Evolutionary conservation across 2,888 invertebrate species (phyloP), one percentile per base, ranked within the genome.

Genomic region (Pyrgus malvae): DNA sequence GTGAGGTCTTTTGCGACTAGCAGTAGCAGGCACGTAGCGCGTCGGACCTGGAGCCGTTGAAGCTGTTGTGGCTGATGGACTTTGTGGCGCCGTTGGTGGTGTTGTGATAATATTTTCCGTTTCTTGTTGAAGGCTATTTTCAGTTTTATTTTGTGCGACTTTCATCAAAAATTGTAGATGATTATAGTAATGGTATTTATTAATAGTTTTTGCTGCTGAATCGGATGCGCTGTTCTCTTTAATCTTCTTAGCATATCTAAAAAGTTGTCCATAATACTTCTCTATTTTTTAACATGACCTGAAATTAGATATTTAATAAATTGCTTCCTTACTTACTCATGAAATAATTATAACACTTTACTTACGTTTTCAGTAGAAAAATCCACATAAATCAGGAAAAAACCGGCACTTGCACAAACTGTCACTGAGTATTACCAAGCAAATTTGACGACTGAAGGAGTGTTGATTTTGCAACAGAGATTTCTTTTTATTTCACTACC

Each of bases 271-370:
- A 50, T 62, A 21, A 66, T 62, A 38, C 59, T 64, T 61, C 61
- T 68, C 64, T 62, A 68, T 61, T 65, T 66, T 60, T 68, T 64
- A 48, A 65, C 60, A 44, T 67, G 66, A 63, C 65, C 64, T 66
- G 63, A 55, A 64, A 66, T n/a, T n/a, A n/a, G n/a, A n/a, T n/a
- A n/a, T n/a, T n/a, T n/a, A n/a, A n/a, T n/a, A n/a, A n/a, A n/a
- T n/a, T n/a, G n/a, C n/a, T n/a, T n/a, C n/a, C n/a, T n/a, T n/a
- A n/a, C n/a, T n/a, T n/a, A n/a, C n/a, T n/a, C n/a, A n/a, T n/a
- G n/a, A n/a, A n/a, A n/a, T n/a, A n/a, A n/a, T n/a, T n/a, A n/a
- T n/a, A n/a, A n/a, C n/a, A n/a, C n/a, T n/a, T n/a, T n/a, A n/a
- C n/a, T n/a, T n/a, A n/a, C n/a, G n/a, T n/a, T n/a, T n/a, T n/a